Conservation (phyloP, 2,113 vertebrate species). For the Toxotes chatareus region DNA sequence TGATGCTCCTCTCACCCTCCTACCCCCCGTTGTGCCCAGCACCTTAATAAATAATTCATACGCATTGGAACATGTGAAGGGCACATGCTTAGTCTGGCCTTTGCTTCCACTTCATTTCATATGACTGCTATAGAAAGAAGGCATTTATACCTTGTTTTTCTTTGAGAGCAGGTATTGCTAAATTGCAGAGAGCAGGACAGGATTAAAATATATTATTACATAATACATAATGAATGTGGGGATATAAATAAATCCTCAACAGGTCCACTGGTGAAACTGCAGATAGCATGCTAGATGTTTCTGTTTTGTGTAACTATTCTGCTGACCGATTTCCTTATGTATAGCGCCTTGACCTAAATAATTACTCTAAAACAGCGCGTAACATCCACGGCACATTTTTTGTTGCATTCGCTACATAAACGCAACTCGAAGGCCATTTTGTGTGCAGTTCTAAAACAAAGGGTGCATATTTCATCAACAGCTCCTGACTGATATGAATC, state of each 20-base stretch:
- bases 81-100: constrained; percentile 55
- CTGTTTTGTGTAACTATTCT: not conserved
- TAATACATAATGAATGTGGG: not conserved
- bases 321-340: not conserved
- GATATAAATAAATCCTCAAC: not conserved
- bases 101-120: constrained; percentile 31
- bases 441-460: constrained; percentile 24
- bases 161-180: not conserved
- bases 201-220: not conserved
- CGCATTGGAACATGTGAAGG: constrained; percentile 63
- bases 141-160: not conserved
- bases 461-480: constrained; percentile 62
- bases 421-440: constrained; percentile 23
- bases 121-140: constrained; percentile 27
- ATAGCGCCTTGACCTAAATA: constrained; percentile 3
- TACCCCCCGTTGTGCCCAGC: constrained; percentile 58
- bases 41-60: constrained; percentile 75
- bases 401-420: constrained; percentile 19
- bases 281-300: not conserved
- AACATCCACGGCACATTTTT: constrained; percentile 24
- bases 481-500: constrained; percentile 67
- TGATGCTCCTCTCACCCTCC: constrained; percentile 50
- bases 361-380: constrained; percentile 11
- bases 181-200: not conserved
- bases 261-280: not conserved